Conservation (phyloP, 2,113 vertebrate species). For the Myiopsitta monachus region DNA sequence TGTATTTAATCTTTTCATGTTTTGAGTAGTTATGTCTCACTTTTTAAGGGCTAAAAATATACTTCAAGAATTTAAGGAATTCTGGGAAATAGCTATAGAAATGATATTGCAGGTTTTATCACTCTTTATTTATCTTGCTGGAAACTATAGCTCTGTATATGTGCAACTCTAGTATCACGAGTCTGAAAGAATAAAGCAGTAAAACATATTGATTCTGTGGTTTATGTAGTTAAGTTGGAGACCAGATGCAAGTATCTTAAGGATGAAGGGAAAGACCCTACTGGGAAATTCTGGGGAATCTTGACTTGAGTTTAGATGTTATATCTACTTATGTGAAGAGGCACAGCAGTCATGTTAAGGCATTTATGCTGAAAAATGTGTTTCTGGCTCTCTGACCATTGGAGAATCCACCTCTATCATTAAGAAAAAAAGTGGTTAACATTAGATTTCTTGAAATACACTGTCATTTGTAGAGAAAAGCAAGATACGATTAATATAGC, state of each 20-base stretch:
- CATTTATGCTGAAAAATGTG: slow-evolving; percentile 19
- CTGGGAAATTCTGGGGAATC: background rate
- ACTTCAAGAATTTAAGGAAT: background rate
- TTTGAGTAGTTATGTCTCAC: background rate
- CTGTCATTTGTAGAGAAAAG: slow-evolving; percentile 55
- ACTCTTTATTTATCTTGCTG: background rate
- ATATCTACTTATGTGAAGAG: background rate
- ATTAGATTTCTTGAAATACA: slow-evolving; percentile 54
- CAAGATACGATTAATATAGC: slow-evolving; percentile 62
- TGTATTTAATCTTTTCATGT: background rate
- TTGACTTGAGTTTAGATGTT: background rate
- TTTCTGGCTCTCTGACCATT: slow-evolving; percentile 12
- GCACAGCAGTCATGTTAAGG: background rate
- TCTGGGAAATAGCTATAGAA: background rate
- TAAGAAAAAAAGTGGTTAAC: slow-evolving; percentile 37
- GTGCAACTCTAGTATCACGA: background rate
- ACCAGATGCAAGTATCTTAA: background rate
- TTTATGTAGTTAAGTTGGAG: background rate
- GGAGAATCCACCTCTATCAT: slow-evolving; percentile 37
- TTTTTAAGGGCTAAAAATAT: background rate
- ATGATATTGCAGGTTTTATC: background rate
- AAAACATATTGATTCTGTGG: background rate
- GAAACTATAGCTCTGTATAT: background rate
- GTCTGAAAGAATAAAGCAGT: background rate
- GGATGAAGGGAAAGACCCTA: background rate